phyloP scores from a whole-genome alignment of 2,888 invertebrate genomes.

The Drosophila limbata region DNA sequence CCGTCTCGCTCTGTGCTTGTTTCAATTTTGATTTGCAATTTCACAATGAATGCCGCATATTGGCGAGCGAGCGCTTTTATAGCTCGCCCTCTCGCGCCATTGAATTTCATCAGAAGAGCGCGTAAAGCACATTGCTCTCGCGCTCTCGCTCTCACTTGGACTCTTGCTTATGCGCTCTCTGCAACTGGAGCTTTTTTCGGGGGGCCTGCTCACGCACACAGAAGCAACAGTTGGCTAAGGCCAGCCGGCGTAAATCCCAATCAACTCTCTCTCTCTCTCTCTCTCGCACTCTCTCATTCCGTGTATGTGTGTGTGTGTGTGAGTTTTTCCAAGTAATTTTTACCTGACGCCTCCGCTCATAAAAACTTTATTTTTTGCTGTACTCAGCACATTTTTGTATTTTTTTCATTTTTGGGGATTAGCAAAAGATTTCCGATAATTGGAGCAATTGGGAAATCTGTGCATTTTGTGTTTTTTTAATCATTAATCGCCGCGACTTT shows the following conservation, averaged over 20 bases:
- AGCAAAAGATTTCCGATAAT: slow-evolving; percentile 66
- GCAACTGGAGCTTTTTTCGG: slow-evolving; percentile 22
- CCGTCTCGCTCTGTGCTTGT: slow-evolving; percentile 66
- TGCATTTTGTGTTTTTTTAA: slow-evolving; percentile 23
- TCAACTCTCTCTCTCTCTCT: slow-evolving; percentile 7
- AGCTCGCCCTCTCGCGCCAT: slow-evolving; percentile 70
- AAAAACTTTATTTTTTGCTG: slow-evolving; percentile 19
- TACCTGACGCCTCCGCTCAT: slow-evolving; percentile 49
- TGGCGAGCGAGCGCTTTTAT: slow-evolving; percentile 76
- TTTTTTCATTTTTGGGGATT: slow-evolving; percentile 25
- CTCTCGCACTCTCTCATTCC: slow-evolving; percentile 9
- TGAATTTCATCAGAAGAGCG: slow-evolving; percentile 81
- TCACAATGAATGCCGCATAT: slow-evolving; percentile 83
- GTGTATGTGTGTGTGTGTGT: slow-evolving; percentile 14
- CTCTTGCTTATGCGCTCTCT: slow-evolving; percentile 11
- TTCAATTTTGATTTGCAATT: slow-evolving; percentile 85
- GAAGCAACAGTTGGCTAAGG: slow-evolving; percentile 25
- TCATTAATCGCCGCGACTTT: slow-evolving; percentile 10
- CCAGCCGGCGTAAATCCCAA: slow-evolving; percentile 52
- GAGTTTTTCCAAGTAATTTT: slow-evolving; percentile 53
- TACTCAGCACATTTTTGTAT: slow-evolving; percentile 28
- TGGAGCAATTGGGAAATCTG: slow-evolving; percentile 58
- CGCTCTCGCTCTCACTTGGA: slow-evolving; percentile 20
- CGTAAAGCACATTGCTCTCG: slow-evolving; percentile 10
- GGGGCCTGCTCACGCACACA: slow-evolving; percentile 46